Base-by-base conservation (phyloP, 2,797 vertebrate genomes). In the Thalassophryne amazonica region DNA sequence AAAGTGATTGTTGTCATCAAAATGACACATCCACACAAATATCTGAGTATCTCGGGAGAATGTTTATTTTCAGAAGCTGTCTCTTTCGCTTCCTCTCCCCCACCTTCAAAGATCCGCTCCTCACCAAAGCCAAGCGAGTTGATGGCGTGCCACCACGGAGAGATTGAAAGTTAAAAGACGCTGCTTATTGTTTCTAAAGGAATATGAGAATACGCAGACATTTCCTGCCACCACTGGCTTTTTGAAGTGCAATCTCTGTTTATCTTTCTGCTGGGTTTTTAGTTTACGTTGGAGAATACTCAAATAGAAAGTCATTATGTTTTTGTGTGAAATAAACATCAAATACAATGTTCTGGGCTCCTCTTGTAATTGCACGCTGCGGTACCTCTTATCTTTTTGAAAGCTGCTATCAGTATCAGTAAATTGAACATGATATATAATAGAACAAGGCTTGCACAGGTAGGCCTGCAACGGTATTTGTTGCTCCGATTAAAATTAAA, bases 121-220 rank as follows among this genome's bases (percentile, higher is more conserved):
- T 82, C 51, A 41, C 50, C 76, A 65, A 23, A 65, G 70, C 61
- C 22, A 64, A 67, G 72, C 13, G 65, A 67, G 70, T 66, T 18
- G 49, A 32, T 55, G 69, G 71, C 63, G 43, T 31, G 63, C 69
- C 73, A 74, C 83, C 66, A 7, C 12, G 38, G 80, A 80, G 76
- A 76, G 71, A 69, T 70, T 77, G 64, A 48, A 67, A 79, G 73
- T 86, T 85, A 80, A 86, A 85, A 87, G 73, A 69, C 20, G 12
- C 41, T 73, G 77, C 84, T 86, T 84, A 85, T 83, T 79, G 79
- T 86, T 78, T 86, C 80, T 73, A 74, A 83, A 81, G 64, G 71
- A 86, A 83, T 79, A 51, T 43, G 62, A 67, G 60, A 85, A 74
- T 63, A 69, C 58, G 13, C 62, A 78, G 79, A 67, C 61, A 48